Evolutionary conservation across 2,888 invertebrate genomes (phyloP), one percentile per base, ranked within the genome.

Genomic region (Eugnorisma glareosa): DNA sequence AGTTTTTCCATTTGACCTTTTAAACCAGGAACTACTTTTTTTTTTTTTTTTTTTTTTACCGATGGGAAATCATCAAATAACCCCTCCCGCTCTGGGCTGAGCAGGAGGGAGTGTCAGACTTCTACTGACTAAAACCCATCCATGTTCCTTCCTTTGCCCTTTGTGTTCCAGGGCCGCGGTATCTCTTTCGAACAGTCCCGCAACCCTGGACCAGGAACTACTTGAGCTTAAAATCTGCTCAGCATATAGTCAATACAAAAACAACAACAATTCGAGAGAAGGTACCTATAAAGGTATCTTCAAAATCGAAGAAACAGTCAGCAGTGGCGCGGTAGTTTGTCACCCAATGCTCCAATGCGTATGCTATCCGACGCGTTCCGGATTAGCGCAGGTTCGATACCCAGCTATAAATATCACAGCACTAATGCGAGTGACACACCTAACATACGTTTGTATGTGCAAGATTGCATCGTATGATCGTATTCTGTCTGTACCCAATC

Each of bases 341-440:
- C 90, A 88, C 87, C 79, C 71, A 72, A 75, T 57, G 45, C 54
- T 75, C 77, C 77, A 81, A 77, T 83, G 83, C 81, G 86, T 81
- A 84, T 81, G 86, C 86, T 88, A 89, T 90, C 87, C 79, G 82
- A 83, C 83, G 76, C 89, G 87, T 77, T 81, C 76, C 82, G 90
- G 90, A 90, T 90, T 91, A 91, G 89, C 83, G 75, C 86, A 83
- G 88, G 84, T 91, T 89, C 85, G 88, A 87, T 87, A 89, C 85
- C 84, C 77, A 74, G 88, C 93, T 92, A 94, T 94, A 94, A 94
- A 94, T 94, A 94, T 90, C 83, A 79, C 81, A 79, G 83, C 85
- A 82, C 89, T 93, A 93, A 94, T 93, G 92, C 92, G 82, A 83
- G 86, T 90, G 93, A 92, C 92, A 90, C 64, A 45, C 35, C 66